These are phyloP conservation scores for Gasterosteus nipponicus DNA, from an alignment of 2,113 vertebrate genomes.

Conservation along the genomic window DNA sequence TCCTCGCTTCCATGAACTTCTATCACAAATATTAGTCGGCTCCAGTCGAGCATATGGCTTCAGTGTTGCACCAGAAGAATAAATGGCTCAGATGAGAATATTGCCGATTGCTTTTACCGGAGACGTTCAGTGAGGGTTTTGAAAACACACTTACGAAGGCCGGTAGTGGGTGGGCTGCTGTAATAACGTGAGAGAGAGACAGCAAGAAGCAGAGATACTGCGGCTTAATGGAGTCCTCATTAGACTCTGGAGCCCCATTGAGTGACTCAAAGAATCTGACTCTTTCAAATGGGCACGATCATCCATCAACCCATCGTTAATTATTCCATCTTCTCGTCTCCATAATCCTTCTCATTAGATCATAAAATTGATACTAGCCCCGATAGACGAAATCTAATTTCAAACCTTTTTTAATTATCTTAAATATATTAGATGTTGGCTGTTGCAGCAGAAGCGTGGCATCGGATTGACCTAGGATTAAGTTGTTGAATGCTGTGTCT, in stretches of 20 bases:
- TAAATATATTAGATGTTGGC: slow-evolving; percentile 22
- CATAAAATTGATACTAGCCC: slow-evolving; percentile 4
- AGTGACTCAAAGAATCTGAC: slow-evolving; percentile 49
- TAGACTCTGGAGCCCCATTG: slow-evolving; percentile 54
- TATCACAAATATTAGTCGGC: not conserved
- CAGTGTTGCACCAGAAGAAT: not conserved
- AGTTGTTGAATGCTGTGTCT: slow-evolving; percentile 23
- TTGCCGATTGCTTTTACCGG: slow-evolving; percentile 20
- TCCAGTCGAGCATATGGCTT: not conserved
- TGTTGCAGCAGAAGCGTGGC: not conserved
- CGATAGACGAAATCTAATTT: slow-evolving; percentile 39
- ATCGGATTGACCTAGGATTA: slow-evolving; percentile 39
- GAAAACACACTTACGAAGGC: slow-evolving; percentile 32
- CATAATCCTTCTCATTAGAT: slow-evolving; percentile 34
- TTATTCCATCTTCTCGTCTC: slow-evolving; percentile 1
- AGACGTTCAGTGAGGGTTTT: slow-evolving; percentile 57
- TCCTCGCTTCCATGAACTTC: not conserved
- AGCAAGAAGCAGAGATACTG: slow-evolving; percentile 19
- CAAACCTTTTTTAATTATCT: slow-evolving; percentile 24
- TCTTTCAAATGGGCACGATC: slow-evolving; percentile 19
- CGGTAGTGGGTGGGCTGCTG: slow-evolving; percentile 23
- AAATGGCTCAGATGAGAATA: not conserved
- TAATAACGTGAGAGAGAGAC: slow-evolving; percentile 19
- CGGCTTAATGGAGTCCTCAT: slow-evolving; percentile 62
- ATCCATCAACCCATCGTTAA: slow-evolving; percentile 28